These are phyloP conservation scores for Uropsilus gracilis DNA, from an alignment of 2,113 vertebrate species.

Conservation along the genomic window DNA sequence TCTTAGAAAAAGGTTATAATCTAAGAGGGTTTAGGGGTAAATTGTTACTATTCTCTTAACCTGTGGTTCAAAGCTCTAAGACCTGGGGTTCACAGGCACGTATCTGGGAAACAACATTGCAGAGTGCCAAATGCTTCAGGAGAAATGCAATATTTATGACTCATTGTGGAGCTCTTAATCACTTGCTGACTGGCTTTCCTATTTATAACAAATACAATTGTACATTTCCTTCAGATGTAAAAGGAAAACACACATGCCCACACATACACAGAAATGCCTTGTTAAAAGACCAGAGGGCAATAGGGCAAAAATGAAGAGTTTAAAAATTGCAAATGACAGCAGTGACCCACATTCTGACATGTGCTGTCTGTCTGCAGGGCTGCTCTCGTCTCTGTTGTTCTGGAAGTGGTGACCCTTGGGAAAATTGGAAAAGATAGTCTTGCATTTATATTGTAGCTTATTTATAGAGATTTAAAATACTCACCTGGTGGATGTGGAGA, in stretches of 20 bases:
- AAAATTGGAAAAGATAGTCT: constrained; percentile 52
- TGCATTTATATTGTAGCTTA: constrained; percentile 36
- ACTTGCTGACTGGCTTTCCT: constrained; percentile 39
- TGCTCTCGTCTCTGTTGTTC: not conserved
- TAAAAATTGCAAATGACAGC: constrained; percentile 16
- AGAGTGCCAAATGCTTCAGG: constrained; percentile 17
- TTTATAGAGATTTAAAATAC: constrained; percentile 9
- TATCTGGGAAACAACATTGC: constrained; percentile 38
- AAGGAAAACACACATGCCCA: not conserved
- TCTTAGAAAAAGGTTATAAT: constrained; percentile 1
- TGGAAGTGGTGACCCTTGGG: not conserved
- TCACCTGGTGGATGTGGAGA: too few relatives aligned
- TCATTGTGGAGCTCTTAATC: constrained; percentile 63
- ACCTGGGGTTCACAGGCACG: not conserved
- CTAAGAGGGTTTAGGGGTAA: not conserved
- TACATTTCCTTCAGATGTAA: constrained; percentile 41
- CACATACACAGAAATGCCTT: not conserved
- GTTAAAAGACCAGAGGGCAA: not conserved
- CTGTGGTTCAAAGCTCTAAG: not conserved
- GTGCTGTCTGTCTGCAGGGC: not conserved
- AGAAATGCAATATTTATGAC: constrained; percentile 65
- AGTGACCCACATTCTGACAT: not conserved
- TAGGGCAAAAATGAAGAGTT: not conserved
- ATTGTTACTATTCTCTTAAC: not conserved
- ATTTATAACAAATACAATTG: constrained; percentile 45